Percentiles rank a stretch among this genome's conserved stretches.
Conservation (phyloP, 2,113 vertebrate genomes). For the Morone saxatilis region DNA sequence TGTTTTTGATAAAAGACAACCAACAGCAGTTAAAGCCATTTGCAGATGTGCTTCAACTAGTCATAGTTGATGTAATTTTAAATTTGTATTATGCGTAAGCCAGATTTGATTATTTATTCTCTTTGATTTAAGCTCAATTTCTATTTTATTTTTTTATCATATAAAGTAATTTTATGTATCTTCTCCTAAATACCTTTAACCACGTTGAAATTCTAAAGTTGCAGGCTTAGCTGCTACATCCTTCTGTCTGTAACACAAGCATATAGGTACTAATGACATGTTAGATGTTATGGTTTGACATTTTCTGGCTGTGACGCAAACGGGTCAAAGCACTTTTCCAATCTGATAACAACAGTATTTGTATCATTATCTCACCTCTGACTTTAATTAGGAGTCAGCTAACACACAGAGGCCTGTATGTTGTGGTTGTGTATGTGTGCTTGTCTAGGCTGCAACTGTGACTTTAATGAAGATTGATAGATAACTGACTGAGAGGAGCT, state of each 20-base stretch:
- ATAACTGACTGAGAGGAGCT: slow-evolving; percentile 42
- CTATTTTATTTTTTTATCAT: not conserved
- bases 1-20: not conserved
- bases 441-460: slow-evolving; percentile 15
- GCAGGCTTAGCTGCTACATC: not conserved
- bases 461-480: slow-evolving; percentile 62
- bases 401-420: slow-evolving; percentile 7
- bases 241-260: not conserved
- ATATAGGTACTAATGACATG: not conserved
- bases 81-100: not conserved
- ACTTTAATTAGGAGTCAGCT: slow-evolving; percentile 44
- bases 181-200: not conserved
- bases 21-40: not conserved
- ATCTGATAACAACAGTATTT: slow-evolving; percentile 62
- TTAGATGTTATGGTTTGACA: slow-evolving; percentile 51
- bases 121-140: too few species aligned
- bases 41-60: not conserved
- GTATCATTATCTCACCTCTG: slow-evolving; percentile 57
- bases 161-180: not conserved
- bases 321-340: slow-evolving; percentile 23
- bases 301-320: slow-evolving; percentile 58
- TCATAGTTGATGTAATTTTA: not conserved
- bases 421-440: slow-evolving; percentile 14
- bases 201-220: not conserved
- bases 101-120: too few species aligned